phyloP scores from a whole-genome alignment of 1,140 invertebrate genomes.

The Melanaphis sacchari region DNA sequence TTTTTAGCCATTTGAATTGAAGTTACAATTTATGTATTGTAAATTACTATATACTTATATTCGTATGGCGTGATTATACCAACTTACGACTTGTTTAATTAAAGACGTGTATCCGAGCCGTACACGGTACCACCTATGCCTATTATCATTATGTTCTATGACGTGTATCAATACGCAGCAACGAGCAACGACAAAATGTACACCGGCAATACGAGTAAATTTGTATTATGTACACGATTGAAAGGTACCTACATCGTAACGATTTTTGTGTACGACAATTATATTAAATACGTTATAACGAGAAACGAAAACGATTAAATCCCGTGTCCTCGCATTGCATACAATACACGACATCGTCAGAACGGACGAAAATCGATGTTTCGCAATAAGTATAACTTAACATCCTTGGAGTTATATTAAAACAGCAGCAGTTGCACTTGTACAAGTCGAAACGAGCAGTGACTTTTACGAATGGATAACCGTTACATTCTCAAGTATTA shows the following conservation, averaged over 20 bases:
- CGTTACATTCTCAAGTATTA: background rate
- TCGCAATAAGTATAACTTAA: background rate
- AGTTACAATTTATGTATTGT: background rate
- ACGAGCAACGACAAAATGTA: background rate
- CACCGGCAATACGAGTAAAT: background rate
- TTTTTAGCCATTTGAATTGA: background rate
- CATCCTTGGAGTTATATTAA: background rate
- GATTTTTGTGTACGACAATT: background rate
- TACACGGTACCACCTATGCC: background rate
- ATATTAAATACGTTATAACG: background rate
- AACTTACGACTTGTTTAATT: background rate
- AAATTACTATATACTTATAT: background rate
- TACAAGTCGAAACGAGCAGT: background rate
- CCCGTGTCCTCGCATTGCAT: background rate
- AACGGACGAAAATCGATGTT: background rate
- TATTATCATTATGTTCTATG: background rate
- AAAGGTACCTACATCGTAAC: background rate
- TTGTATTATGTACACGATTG: background rate
- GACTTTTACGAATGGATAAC: background rate
- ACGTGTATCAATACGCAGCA: background rate
- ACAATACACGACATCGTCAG: background rate
- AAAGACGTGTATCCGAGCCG: background rate
- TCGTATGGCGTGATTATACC: background rate
- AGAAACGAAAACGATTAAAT: background rate
- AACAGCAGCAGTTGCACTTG: background rate